A percentile compares a stretch with the other conserved stretches of the same genome.
Evolutionary conservation across 2,797 vertebrate species (phyloP).

Genomic region (Macropus fuliginosus): DNA sequence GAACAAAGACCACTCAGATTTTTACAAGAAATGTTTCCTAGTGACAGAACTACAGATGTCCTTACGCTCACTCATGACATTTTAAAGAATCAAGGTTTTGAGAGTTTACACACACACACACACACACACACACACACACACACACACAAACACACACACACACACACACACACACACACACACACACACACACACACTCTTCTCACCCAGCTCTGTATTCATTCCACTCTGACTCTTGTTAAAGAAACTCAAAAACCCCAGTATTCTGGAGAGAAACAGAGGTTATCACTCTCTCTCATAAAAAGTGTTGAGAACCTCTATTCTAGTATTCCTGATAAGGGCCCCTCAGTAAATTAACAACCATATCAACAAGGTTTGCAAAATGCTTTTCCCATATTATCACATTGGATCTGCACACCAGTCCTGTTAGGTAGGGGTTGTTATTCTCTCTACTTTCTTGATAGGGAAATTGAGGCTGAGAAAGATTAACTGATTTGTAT

Average conservation of each 20-base stretch:
- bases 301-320: not conserved
- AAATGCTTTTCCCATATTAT: not conserved
- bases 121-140: not conserved
- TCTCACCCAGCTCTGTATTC: not conserved
- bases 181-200: not conserved
- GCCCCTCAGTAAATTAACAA: not conserved
- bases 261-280: not conserved
- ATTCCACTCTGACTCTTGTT: not conserved
- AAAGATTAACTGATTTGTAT: not conserved
- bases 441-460: not conserved
- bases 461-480: not conserved
- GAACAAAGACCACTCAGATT: not conserved
- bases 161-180: constrained; percentile 1
- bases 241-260: not conserved
- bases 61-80: not conserved
- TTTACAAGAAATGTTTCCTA: not conserved
- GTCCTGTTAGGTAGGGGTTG: not conserved
- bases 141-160: not conserved
- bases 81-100: not conserved
- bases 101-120: not conserved
- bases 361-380: not conserved
- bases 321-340: not conserved
- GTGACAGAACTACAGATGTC: not conserved
- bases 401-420: not conserved
- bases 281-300: not conserved